phyloP scores from a whole-genome alignment of 2,797 vertebrate genomes.

The Sylvilagus floridanus region DNA sequence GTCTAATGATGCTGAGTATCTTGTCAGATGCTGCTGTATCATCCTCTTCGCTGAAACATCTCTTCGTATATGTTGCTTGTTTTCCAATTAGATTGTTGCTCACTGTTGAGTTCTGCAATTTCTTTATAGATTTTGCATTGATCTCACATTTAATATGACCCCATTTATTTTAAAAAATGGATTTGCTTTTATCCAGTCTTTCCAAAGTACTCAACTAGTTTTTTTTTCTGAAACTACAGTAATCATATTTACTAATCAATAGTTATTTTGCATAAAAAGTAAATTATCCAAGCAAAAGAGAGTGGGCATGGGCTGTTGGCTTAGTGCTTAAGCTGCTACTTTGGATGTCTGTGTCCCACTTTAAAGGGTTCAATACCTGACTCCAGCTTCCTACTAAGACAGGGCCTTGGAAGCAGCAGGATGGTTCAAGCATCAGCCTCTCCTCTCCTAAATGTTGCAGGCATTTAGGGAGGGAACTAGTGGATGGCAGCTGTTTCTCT shows the following conservation, averaged over 20 bases:
- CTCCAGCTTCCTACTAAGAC: no score
- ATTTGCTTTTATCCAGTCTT: not conserved
- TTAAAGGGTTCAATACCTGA: no score
- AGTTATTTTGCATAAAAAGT: no score
- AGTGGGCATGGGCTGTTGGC: no score
- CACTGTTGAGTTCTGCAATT: not conserved
- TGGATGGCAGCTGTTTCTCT: no score
- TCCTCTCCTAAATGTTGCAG: no score
- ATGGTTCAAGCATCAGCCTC: no score
- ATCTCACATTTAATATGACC: not conserved
- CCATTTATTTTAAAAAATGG: not conserved
- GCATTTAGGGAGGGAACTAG: no score
- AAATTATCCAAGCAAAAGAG: no score
- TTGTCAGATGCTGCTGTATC: not conserved
- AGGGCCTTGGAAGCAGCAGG: no score
- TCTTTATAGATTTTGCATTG: conserved; percentile 3
- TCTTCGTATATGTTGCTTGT: not conserved
- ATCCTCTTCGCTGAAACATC: not conserved
- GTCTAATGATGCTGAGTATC: not conserved
- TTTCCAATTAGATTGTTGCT: not conserved
- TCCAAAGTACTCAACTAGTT: not conserved
- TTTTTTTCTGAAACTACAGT: conserved; percentile 1
- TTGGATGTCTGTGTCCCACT: no score
- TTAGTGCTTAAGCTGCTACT: no score
- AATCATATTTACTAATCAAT: not conserved